Evolutionary conservation across 1,140 invertebrate species (phyloP), one percentile per base, ranked within the genome.

Genomic region (Agrilus planipennis): DNA sequence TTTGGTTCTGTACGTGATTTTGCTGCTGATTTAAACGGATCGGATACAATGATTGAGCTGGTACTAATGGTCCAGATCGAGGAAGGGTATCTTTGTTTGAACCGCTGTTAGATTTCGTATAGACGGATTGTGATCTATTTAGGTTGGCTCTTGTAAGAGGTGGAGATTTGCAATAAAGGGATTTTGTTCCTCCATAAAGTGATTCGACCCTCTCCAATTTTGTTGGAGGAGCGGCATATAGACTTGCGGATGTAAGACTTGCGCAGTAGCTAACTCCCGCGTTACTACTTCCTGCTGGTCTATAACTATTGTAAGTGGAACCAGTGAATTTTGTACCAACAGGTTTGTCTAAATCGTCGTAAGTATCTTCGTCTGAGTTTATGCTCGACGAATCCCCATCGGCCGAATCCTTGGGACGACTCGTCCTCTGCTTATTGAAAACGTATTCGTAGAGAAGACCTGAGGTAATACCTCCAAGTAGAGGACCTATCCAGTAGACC

Each of bases 401-500:
- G 16, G 71, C 68, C 4, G 65, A 70, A 27, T 73, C 72, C 40
- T 78, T 73, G 6, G 70, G 68, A 25, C 67, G 65, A 34, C 54
- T 60, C 10, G 64, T 58, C 34, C 75, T 63, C 25, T 70, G 74
- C n/a, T 71, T 72, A 52, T 76, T 78, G 19, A 86, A 72, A 9
- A 87, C 77, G 57, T 86, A 85, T 56, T 91, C 84, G 62, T 89
- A 85, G 1, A 89, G 69, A 1, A 94, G 57, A 0, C 78, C 85
- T n/a, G 86, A 84, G 1, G 81, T 64, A 7, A 79, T 71, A 11
- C 81, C 87, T 4, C 89, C 91, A 1, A 80, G 64, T 19, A 91
- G 58, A 0, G 88, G 88, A 2, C 87, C 90, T 14, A 88, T 74
- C 89, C 90, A 95, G 58, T 88, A 89, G 0, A 93, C 87, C 89